Evolutionary conservation across 2,888 invertebrate species (phyloP), one percentile per base, ranked within the genome.

Genomic region (Disparrhopalites patrizii): DNA sequence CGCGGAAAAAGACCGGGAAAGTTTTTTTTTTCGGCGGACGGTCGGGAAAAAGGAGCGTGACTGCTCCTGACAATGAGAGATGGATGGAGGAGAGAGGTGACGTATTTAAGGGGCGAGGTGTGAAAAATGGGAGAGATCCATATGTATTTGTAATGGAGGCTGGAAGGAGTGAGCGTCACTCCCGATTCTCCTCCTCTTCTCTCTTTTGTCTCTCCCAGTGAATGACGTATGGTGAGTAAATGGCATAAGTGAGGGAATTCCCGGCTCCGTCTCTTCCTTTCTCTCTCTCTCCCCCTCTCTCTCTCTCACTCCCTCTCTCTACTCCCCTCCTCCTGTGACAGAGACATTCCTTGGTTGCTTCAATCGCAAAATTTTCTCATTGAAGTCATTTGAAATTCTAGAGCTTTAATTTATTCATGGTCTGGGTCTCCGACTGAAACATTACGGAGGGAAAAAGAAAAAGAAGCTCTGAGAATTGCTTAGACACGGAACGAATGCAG

Each of bases 301-400:
- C 28, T 36, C 36, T 36, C 36, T 8, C n/a, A n/a, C n/a, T n/a
- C n/a, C n/a, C n/a, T n/a, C n/a, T n/a, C n/a, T n/a, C n/a, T n/a
- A n/a, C n/a, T 36, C 36, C 36, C 36, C 36, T 36, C 36, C 13
- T 36, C 36, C 13, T 23, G 38, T 56, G 18, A 56, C 31, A 38
- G 36, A 56, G 56, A 56, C 36, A 56, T 33, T 23, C 56, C 23
- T 13, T 50, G 23, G 23, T 13, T 38, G 56, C 36, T 36, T 56
- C 56, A 56, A 56, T 38, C 38, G 56, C 56, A 25, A 56, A 56
- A n/a, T n/a, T n/a, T 56, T 56, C 38, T 56, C 56, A 56, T 56
- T 56, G 23, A 56, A 56, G 56, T 56, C 56, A 56, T 56, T 56
- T 38, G 36, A 56, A 56, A 56, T 56, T 56, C 56, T 20, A 27